These are phyloP conservation scores for Cantharis lateralis DNA, from an alignment of 2,888 invertebrate species.

Conservation along the genomic window DNA sequence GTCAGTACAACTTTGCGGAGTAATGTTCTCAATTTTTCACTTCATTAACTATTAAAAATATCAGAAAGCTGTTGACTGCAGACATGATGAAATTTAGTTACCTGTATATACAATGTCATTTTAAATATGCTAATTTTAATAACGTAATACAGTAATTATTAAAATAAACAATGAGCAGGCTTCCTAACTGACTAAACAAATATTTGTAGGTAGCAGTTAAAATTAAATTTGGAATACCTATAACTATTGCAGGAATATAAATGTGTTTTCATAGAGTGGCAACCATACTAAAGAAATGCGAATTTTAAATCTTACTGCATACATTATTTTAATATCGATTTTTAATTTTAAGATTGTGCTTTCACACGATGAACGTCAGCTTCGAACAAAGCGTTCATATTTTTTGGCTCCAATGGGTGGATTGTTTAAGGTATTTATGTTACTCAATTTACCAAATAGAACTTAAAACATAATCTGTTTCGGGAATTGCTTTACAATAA, in stretches of 20 bases:
- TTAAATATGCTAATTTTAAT: not conserved
- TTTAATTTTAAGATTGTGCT: not conserved
- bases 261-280: not conserved
- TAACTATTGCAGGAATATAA: not conserved
- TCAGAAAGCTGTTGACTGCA: no score
- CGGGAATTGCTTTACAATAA: no score
- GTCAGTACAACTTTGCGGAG: no score
- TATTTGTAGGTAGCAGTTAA: not conserved
- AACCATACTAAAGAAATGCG: not conserved
- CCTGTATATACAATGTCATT: not conserved
- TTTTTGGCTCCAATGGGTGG: conserved; percentile 43
- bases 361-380: not conserved
- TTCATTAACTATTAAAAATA: no score
- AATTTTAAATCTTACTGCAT: not conserved
- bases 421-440: conserved; percentile 43
- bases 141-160: not conserved
- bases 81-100: no score
- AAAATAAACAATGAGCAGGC: not conserved
- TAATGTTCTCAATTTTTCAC: no score
- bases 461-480: not conserved
- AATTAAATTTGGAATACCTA: not conserved
- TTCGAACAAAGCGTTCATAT: conserved; percentile 16
- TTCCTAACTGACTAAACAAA: not conserved
- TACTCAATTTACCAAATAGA: not conserved
- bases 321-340: not conserved